phyloP scores from a whole-genome alignment of 2,797 vertebrate species.

The Micrastur ruficollis region DNA sequence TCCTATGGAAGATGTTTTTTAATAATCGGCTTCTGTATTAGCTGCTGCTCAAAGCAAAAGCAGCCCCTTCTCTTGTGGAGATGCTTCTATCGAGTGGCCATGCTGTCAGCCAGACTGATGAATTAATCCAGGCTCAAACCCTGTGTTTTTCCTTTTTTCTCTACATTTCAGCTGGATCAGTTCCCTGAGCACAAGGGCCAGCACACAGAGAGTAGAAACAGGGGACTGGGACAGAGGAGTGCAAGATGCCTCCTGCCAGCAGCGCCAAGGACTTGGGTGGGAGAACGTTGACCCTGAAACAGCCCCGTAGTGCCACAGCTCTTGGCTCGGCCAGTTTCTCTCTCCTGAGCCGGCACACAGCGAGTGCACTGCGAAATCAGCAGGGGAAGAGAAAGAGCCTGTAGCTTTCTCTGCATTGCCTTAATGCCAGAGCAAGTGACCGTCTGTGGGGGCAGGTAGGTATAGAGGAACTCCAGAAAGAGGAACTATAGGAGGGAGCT shows the following conservation, averaged over 20 bases:
- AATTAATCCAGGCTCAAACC: not conserved
- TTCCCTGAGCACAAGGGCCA: not conserved
- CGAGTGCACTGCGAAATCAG: fast-evolving
- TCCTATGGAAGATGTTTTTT: not conserved
- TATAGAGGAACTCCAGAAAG: not conserved
- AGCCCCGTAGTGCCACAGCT: not conserved
- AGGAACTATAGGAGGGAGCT: not conserved
- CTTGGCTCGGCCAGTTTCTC: fast-evolving
- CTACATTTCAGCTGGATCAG: not conserved
- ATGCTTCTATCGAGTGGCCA: not conserved
- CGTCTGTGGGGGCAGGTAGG: not conserved
- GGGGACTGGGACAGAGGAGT: not conserved
- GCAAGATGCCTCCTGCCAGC: not conserved
- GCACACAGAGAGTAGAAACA: not conserved
- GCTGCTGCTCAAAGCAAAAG: not conserved
- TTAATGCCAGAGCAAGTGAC: not conserved
- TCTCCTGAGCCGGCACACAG: not conserved
- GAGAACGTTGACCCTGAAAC: fast-evolving
- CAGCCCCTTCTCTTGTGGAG: not conserved
- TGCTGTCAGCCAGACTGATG: not conserved
- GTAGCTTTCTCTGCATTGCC: not conserved
- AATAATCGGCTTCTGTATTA: not conserved
- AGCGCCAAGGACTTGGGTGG: not conserved
- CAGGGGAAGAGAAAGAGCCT: not conserved
- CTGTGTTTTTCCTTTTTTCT: not conserved